phyloP scores from a whole-genome alignment of 2,888 invertebrate genomes.

The Nematopogon swammerdamellus region DNA sequence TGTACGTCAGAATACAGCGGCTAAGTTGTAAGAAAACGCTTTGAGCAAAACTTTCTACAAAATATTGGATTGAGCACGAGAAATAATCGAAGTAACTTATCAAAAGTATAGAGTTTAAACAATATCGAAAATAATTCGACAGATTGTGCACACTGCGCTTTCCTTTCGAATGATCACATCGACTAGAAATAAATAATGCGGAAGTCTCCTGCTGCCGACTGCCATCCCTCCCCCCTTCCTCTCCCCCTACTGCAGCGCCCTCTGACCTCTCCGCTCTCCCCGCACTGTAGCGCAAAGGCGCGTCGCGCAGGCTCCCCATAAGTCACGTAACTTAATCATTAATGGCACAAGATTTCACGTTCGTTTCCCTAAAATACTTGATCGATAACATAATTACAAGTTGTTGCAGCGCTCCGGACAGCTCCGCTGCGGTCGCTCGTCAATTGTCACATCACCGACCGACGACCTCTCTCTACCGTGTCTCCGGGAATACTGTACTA shows the following conservation, averaged over 20 bases:
- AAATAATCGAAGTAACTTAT: neutral
- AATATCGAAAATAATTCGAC: neutral
- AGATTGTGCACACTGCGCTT: neutral
- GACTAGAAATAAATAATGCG: neutral
- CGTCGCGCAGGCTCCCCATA: too few relatives aligned
- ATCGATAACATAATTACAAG: neutral
- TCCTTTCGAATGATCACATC: neutral
- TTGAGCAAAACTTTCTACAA: neutral
- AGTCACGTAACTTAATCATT: conserved; percentile 16
- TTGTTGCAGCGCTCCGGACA: neutral
- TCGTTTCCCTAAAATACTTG: conserved; percentile 23
- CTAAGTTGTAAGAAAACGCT: neutral
- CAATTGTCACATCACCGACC: too few relatives aligned
- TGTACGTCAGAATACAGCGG: neutral
- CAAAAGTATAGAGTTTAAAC: neutral
- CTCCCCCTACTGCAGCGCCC: too few relatives aligned
- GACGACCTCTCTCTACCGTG: too few relatives aligned
- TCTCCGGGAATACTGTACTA: too few relatives aligned
- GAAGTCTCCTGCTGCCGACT: neutral
- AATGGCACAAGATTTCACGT: conserved; percentile 56
- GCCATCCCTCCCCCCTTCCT: too few relatives aligned
- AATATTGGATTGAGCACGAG: neutral
- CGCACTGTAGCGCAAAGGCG: too few relatives aligned
- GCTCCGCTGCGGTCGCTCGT: too few relatives aligned
- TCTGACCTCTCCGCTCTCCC: too few relatives aligned